phyloP scores from a whole-genome alignment of 2,888 invertebrate genomes.

The Melanostoma mellinum region DNA sequence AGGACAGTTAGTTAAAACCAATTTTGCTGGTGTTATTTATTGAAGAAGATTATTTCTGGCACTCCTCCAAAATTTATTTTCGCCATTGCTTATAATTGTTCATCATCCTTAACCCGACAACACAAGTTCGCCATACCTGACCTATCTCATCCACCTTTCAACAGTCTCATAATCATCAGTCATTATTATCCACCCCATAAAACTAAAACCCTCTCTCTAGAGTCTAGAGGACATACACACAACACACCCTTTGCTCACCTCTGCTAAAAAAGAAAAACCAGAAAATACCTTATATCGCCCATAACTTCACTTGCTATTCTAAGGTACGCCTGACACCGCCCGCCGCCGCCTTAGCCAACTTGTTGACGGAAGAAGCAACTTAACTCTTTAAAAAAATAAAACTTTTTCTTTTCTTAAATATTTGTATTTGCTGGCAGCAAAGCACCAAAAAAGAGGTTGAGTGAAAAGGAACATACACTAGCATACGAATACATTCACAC shows the following conservation, averaged over 20 bases:
- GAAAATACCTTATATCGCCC: constrained; percentile 7
- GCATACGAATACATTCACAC: not conserved
- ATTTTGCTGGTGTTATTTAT: too few relatives aligned
- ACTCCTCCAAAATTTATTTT: not conserved
- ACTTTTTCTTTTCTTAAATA: constrained; percentile 24
- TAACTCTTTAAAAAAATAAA: constrained; percentile 23
- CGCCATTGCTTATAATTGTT: constrained; percentile 5
- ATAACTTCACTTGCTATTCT: constrained; percentile 10
- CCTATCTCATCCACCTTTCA: constrained; percentile 32
- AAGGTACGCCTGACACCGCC: constrained; percentile 9
- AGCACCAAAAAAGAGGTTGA: not conserved
- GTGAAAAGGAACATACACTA: not conserved
- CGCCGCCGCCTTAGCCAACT: constrained; percentile 33
- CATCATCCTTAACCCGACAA: constrained; percentile 12
- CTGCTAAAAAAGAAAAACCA: constrained; percentile 3
- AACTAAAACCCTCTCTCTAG: not conserved
- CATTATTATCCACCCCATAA: constrained; percentile 31
- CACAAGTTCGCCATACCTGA: constrained; percentile 14
- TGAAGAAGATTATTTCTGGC: too few relatives aligned
- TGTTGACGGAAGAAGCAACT: constrained; percentile 58
- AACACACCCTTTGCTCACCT: constrained; percentile 7
- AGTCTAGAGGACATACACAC: not conserved
- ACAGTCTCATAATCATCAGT: constrained; percentile 44
- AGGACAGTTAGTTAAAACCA: too few relatives aligned
- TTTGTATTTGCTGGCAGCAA: constrained; percentile 18